phyloP scores from a whole-genome alignment of 1,140 invertebrate species.

The Platorchestia sp. region DNA sequence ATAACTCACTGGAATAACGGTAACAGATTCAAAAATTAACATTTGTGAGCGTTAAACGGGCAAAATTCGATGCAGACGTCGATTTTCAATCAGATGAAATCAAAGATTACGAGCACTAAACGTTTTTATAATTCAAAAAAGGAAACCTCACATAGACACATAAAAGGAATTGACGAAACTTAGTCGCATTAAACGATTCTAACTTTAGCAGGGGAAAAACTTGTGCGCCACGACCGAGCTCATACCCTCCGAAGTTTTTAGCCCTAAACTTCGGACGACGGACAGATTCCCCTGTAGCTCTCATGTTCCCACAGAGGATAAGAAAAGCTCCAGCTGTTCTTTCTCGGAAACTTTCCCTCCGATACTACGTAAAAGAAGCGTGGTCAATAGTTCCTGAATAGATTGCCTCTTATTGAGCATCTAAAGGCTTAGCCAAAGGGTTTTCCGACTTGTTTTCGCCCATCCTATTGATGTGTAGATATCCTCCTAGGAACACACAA shows the following conservation, averaged over 20 bases:
- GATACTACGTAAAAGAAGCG: background rate
- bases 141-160: background rate
- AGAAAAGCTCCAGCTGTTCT: background rate
- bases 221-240: background rate
- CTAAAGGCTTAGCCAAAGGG: background rate
- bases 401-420: slow-evolving; percentile 1
- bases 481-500: background rate
- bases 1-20: background rate
- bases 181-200: background rate
- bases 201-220: background rate
- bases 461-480: background rate
- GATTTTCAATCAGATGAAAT: background rate
- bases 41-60: background rate
- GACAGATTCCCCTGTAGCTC: slow-evolving; percentile 9
- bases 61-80: background rate
- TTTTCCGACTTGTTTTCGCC: background rate
- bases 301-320: background rate
- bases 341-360: slow-evolving; percentile 4
- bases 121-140: background rate
- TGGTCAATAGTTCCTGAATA: slow-evolving; percentile 3
- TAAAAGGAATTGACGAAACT: background rate
- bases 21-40: background rate
- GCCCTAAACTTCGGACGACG: background rate
- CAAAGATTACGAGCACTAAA: background rate
- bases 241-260: background rate